A percentile compares a stretch with the other conserved stretches of the same genome.
These are phyloP conservation scores for Oncorhynchus keta DNA, from an alignment of 2,113 vertebrate species.

Conservation along the genomic window DNA sequence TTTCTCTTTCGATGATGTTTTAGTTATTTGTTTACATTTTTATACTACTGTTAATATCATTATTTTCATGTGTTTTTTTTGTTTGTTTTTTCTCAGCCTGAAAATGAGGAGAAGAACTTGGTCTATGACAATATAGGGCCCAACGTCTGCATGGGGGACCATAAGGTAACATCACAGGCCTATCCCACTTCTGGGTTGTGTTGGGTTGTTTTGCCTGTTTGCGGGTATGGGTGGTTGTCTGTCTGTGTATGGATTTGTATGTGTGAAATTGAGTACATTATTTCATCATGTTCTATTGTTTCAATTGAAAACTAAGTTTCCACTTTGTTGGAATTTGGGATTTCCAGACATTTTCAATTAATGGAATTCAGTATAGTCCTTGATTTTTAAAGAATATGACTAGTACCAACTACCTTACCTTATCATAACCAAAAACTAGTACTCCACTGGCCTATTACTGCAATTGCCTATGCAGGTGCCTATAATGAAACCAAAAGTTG, in stretches of 20 bases:
- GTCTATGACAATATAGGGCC: conserved; percentile 95
- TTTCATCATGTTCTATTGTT: no score
- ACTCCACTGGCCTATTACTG: no score
- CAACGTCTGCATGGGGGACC: conserved; percentile 99
- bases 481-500: neutral
- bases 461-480: neutral
- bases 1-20: neutral
- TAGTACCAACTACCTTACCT: no score
- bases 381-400: no score
- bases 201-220: neutral
- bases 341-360: no score
- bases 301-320: no score
- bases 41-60: neutral
- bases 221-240: no score
- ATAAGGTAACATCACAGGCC: conserved; percentile 85
- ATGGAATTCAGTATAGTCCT: no score
- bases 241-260: neutral
- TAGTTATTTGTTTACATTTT: neutral
- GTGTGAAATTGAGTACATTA: neutral
- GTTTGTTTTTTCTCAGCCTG: conserved; percentile 81
- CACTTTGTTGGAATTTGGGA: no score
- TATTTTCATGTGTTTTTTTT: conserved; percentile 13
- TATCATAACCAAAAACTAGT: no score
- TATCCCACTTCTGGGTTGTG: conserved; percentile 3
- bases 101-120: conserved; percentile 92